Conservation (phyloP, 2,797 vertebrate genomes). For the Sebastes hubbsi region DNA sequence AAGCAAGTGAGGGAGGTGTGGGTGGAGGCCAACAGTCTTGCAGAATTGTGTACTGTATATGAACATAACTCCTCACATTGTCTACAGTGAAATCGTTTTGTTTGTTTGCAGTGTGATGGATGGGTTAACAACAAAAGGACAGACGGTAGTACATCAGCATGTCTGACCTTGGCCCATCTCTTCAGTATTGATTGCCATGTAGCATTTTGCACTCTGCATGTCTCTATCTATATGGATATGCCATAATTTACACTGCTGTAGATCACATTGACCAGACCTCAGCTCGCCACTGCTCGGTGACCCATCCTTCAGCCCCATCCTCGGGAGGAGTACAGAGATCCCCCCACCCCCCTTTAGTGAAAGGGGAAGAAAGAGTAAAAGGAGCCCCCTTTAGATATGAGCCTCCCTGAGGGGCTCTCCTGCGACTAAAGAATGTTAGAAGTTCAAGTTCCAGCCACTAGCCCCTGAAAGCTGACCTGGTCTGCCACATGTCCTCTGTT, state of each 20-base stretch:
- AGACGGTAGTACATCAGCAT: background rate
- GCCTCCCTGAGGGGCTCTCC: constrained; percentile 69
- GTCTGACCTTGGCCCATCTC: constrained; percentile 36
- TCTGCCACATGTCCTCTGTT: constrained; percentile 75
- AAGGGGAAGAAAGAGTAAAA: constrained; percentile 68
- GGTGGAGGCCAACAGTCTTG: background rate
- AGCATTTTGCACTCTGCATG: constrained; percentile 40
- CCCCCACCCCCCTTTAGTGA: constrained; percentile 47
- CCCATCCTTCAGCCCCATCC: constrained; percentile 39
- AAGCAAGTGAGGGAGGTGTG: background rate
- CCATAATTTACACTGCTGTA: constrained; percentile 40
- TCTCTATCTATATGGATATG: constrained; percentile 30
- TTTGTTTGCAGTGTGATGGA: constrained; percentile 12
- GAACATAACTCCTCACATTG: background rate
- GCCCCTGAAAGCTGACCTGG: constrained; percentile 78
- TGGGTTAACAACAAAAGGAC: background rate
- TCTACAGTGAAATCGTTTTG: background rate
- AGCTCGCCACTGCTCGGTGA: constrained; percentile 34
- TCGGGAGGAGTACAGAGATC: constrained; percentile 37
- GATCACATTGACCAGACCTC: constrained; percentile 44
- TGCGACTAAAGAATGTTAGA: constrained; percentile 69
- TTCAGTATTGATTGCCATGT: constrained; percentile 54
- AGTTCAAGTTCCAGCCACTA: constrained; percentile 79
- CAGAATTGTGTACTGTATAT: background rate
- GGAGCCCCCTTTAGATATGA: constrained; percentile 71